A percentile compares a stretch with the other conserved stretches of the same genome.
phyloP scores from a whole-genome alignment of 2,797 vertebrate genomes.

The Phrynocephalus guinanensis region DNA sequence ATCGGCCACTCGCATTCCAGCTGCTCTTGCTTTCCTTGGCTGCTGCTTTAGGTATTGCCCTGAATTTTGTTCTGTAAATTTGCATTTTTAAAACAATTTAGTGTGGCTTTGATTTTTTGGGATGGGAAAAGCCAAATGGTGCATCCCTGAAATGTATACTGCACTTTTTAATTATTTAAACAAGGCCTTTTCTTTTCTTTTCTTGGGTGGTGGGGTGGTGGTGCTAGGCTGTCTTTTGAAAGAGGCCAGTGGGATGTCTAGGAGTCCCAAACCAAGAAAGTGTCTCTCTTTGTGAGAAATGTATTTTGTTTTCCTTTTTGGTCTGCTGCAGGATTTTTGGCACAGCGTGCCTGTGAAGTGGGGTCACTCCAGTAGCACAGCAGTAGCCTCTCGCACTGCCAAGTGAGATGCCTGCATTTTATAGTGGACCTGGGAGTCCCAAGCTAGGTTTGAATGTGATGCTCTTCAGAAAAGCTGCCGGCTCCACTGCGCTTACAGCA shows the following conservation, averaged over 20 bases:
- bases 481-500: conserved; percentile 61
- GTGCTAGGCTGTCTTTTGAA: conserved; percentile 22
- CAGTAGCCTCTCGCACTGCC: conserved; percentile 45
- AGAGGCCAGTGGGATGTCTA: conserved; percentile 48
- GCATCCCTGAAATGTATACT: conserved; percentile 47
- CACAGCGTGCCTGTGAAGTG: conserved; percentile 42
- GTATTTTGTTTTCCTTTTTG: conserved; percentile 22
- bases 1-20: conserved; percentile 80
- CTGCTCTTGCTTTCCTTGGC: conserved; percentile 82
- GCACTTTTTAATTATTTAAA: conserved; percentile 34
- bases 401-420: conserved; percentile 55
- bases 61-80: conserved; percentile 81
- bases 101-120: conserved; percentile 73
- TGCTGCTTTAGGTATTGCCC: conserved; percentile 75
- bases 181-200: conserved; percentile 24
- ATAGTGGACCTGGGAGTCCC: conserved; percentile 47
- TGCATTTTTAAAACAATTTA: conserved; percentile 81
- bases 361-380: conserved; percentile 51
- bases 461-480: not conserved
- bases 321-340: conserved; percentile 55
- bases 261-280: conserved; percentile 54
- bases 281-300: conserved; percentile 34
- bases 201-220: no score
- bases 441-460: conserved; percentile 1
- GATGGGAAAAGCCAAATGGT: conserved; percentile 66